Percentiles rank a stretch among this genome's conserved stretches.
Evolutionary conservation across 2,888 invertebrate genomes (phyloP).

Genomic region (Oligia fasciuncula): DNA sequence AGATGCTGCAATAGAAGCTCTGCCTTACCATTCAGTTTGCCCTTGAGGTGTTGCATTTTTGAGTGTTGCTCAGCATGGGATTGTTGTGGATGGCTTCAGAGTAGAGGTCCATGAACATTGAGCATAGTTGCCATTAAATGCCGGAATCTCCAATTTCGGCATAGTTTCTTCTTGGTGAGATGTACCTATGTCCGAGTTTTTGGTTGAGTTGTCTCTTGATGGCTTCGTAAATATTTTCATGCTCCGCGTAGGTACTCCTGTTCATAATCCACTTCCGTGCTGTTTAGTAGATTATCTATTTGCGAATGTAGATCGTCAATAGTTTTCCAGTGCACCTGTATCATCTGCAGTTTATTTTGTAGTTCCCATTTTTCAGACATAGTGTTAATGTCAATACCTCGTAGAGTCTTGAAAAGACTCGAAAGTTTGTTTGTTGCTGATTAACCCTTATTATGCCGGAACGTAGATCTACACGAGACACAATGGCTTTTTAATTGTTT

Average conservation of each 20-base stretch:
- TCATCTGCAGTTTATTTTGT: slow-evolving; percentile 3
- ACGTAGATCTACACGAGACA: no score
- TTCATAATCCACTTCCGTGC: slow-evolving; percentile 14
- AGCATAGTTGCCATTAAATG: not conserved
- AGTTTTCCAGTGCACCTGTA: not conserved
- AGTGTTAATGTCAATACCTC: not conserved
- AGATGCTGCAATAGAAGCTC: no score
- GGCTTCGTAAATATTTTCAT: slow-evolving; percentile 2
- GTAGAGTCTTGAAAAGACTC: not conserved
- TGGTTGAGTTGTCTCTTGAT: slow-evolving; percentile 11
- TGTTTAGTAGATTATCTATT: not conserved
- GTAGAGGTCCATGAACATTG: not conserved
- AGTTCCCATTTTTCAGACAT: not conserved
- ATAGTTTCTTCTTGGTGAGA: slow-evolving; percentile 10
- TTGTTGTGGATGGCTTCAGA: not conserved
- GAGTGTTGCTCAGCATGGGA: not conserved
- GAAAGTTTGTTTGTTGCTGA: slow-evolving; percentile 7
- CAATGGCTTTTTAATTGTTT: no score
- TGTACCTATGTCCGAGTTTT: slow-evolving; percentile 3
- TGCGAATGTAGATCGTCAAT: not conserved
- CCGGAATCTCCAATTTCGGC: slow-evolving; percentile 11
- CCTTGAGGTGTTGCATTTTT: not conserved
- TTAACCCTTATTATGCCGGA: no score
- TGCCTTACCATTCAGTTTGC: no score
- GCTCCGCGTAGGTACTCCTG: not conserved